Conservation (phyloP, 2,888 invertebrate species). For the Apodemia mormo region DNA sequence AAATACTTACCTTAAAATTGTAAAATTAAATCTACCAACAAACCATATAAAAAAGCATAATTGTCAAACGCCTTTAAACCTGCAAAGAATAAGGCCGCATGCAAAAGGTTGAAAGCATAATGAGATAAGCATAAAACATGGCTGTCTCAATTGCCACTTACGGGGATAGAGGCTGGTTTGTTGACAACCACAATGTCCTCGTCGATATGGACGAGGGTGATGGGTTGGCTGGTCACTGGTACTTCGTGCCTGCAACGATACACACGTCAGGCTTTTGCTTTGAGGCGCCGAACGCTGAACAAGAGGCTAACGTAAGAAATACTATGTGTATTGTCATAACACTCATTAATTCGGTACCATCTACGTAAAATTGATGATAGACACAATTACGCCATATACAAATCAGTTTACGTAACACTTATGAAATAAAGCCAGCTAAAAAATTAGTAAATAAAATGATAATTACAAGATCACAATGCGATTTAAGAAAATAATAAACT, state of each 20-base stretch:
- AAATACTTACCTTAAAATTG: constrained; percentile 33
- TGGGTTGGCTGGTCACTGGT: constrained; percentile 97
- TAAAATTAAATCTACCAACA: constrained; percentile 45
- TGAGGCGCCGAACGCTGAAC: constrained; percentile 50
- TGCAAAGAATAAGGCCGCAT: constrained; percentile 24
- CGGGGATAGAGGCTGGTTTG: constrained; percentile 99
- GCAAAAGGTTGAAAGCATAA: constrained; percentile 54
- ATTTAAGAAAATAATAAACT: too few relatives aligned
- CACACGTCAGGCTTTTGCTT: constrained; percentile 68
- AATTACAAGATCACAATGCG: too few relatives aligned
- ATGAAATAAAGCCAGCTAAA: too few relatives aligned
- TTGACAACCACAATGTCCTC: constrained; percentile 99
- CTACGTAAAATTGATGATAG: background rate
- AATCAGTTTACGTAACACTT: too few relatives aligned
- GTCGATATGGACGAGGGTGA: constrained; percentile 98
- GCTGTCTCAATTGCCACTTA: constrained; percentile 95
- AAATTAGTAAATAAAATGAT: too few relatives aligned
- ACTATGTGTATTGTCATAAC: too few relatives aligned
- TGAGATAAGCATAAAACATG: constrained; percentile 87
- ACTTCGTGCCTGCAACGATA: constrained; percentile 96
- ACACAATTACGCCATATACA: too few relatives aligned
- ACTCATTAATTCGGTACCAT: too few relatives aligned
- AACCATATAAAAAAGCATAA: constrained; percentile 34
- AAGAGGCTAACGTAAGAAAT: constrained; percentile 33
- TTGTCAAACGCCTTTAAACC: constrained; percentile 1